These are phyloP conservation scores for Tenthredo livida DNA, from an alignment of 2,888 invertebrate genomes.

Conservation along the genomic window DNA sequence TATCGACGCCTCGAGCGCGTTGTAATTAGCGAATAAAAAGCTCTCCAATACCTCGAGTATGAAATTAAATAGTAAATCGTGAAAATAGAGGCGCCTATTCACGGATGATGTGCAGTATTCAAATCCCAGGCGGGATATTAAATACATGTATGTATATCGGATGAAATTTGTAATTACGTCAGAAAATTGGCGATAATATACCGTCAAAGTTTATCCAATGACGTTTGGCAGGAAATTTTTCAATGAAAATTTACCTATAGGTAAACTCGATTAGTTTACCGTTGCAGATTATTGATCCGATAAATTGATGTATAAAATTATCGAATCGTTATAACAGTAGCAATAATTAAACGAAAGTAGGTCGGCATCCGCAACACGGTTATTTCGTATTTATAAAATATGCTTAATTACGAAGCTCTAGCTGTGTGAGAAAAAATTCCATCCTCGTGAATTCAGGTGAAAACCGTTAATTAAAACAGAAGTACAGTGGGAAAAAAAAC, in stretches of 20 bases:
- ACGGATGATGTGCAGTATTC: neutral
- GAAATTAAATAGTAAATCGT: neutral
- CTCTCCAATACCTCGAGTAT: neutral
- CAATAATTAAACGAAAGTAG: constrained; percentile 8
- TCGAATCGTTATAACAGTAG: neutral
- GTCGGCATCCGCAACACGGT: neutral
- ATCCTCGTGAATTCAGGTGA: neutral
- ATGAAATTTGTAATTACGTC: neutral
- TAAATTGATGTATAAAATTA: neutral
- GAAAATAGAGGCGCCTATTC: neutral
- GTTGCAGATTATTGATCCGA: neutral
- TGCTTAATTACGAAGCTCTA: neutral
- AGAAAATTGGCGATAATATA: neutral
- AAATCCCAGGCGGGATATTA: neutral
- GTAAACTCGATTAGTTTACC: neutral
- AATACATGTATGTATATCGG: neutral
- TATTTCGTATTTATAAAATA: neutral
- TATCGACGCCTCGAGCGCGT: constrained; percentile 1
- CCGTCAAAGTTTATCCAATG: neutral
- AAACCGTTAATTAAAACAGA: constrained; percentile 10
- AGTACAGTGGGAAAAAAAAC: neutral
- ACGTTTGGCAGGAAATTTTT: neutral
- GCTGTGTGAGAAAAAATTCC: neutral
- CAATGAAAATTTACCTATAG: neutral
- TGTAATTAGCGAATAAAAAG: constrained; percentile 30